Evolutionary conservation across 2,888 invertebrate species (phyloP).

Genomic region (Leptopilina syphax): DNA sequence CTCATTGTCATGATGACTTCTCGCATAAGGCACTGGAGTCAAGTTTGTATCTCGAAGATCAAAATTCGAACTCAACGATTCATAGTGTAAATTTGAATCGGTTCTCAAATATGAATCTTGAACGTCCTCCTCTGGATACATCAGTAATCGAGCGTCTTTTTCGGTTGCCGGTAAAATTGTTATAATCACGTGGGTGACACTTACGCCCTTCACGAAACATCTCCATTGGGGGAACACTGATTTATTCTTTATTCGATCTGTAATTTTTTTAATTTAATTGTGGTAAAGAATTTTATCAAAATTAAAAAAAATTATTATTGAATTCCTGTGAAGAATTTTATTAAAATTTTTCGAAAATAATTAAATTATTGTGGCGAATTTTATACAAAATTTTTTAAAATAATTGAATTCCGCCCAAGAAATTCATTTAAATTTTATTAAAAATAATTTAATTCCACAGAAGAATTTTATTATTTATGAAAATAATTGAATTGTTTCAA

Average conservation of each 20-base stretch:
- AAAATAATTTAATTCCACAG: too few relatives aligned
- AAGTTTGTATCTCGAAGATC: conserved; percentile 49
- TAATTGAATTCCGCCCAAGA: too few relatives aligned
- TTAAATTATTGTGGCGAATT: too few relatives aligned
- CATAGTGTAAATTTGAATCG: conserved; percentile 53
- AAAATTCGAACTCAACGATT: conserved; percentile 53
- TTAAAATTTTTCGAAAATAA: too few relatives aligned
- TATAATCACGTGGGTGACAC: conserved; percentile 81
- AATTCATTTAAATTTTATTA: too few relatives aligned
- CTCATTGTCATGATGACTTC: conserved; percentile 46
- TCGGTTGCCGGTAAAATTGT: conserved; percentile 83
- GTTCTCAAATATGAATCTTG: conserved; percentile 43
- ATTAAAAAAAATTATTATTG: too few relatives aligned
- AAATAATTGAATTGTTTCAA: too few relatives aligned
- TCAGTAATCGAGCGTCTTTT: conserved; percentile 74
- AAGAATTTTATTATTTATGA: too few relatives aligned
- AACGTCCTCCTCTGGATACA: conserved; percentile 54
- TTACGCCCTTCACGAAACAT: conserved; percentile 83
- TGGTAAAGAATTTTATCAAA: too few relatives aligned
- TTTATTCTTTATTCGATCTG: conserved; percentile 3
- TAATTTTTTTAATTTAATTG: background rate
- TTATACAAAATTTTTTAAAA: too few relatives aligned
- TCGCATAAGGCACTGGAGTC: conserved; percentile 46
- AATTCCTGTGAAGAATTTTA: too few relatives aligned
- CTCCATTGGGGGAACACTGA: conserved; percentile 79